A percentile compares a stretch with the other conserved stretches of the same genome.
Evolutionary conservation across 2,113 vertebrate genomes (phyloP).

Genomic region (Nothoprocta perdicaria): DNA sequence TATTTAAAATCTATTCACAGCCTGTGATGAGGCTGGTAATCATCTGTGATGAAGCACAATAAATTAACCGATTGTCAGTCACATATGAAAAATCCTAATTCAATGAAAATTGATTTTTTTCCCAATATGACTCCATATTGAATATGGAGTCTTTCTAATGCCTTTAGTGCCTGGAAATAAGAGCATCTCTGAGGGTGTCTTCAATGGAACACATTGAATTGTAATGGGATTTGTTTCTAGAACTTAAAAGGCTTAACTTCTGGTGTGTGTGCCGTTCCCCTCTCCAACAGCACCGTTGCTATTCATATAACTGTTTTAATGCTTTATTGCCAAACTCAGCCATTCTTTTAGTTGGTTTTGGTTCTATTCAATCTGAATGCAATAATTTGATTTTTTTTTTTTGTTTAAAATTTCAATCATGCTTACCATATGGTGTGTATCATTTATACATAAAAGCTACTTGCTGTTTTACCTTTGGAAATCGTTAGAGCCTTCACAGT

Average conservation of each 20-base stretch:
- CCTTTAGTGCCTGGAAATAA: conserved; percentile 27
- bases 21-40: conserved; percentile 52
- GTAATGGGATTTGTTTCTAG: conserved; percentile 31
- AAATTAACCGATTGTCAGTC: conserved; percentile 43
- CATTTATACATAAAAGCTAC: conserved; percentile 78
- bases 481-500: conserved; percentile 74
- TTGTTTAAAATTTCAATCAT: conserved; percentile 72
- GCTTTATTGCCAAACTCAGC: conserved; percentile 37
- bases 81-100: background rate
- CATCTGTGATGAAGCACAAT: conserved; percentile 30
- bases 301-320: background rate
- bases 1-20: conserved; percentile 20
- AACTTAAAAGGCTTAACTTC: conserved; percentile 4
- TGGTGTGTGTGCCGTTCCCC: background rate
- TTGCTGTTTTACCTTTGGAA: conserved; percentile 79
- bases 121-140: background rate
- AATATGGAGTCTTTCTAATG: conserved; percentile 10
- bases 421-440: conserved; percentile 73
- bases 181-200: conserved; percentile 3
- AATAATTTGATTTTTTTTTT: conserved; percentile 64
- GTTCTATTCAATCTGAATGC: conserved; percentile 53
- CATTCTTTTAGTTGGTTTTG: conserved; percentile 64
- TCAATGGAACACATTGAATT: conserved; percentile 23
- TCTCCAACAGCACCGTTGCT: conserved; percentile 43
- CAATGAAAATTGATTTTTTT: background rate